These are phyloP conservation scores for Lacanobia wlatinum DNA, from an alignment of 2,888 invertebrate species.

Conservation along the genomic window DNA sequence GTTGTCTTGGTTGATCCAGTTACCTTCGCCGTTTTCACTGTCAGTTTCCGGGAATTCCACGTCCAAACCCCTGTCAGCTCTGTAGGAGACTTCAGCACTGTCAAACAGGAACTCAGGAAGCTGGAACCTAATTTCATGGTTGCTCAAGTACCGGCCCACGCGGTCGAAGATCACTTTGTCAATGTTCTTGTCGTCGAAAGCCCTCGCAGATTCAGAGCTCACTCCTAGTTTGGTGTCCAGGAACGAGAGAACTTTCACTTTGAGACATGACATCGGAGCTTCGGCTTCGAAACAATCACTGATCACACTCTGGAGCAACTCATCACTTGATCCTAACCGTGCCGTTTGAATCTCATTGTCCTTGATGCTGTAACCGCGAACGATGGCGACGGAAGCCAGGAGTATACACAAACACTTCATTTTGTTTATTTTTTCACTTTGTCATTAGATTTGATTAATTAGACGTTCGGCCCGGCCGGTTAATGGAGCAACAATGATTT, in stretches of 20 bases:
- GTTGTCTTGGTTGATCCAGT: slow-evolving; percentile 18
- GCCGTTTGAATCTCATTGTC: slow-evolving; percentile 91
- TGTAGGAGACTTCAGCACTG: slow-evolving; percentile 92
- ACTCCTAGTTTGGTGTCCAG: slow-evolving; percentile 93
- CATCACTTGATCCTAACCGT: slow-evolving; percentile 92
- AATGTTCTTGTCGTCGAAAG: slow-evolving; percentile 91
- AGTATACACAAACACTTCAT: slow-evolving; percentile 90
- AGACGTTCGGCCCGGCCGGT: slow-evolving; percentile 85
- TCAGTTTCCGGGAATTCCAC: slow-evolving; percentile 90
- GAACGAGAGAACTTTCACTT: slow-evolving; percentile 94
- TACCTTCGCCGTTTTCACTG: slow-evolving; percentile 91
- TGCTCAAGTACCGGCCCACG: slow-evolving; percentile 93
- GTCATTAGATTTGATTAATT: slow-evolving; percentile 88
- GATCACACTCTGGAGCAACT: slow-evolving; percentile 93
- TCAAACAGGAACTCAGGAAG: slow-evolving; percentile 94
- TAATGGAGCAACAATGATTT: slow-evolving; percentile 90
- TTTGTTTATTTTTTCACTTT: slow-evolving; percentile 78
- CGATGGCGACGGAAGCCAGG: slow-evolving; percentile 88
- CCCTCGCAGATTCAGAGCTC: slow-evolving; percentile 91
- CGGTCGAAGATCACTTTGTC: slow-evolving; percentile 95
- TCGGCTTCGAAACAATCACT: slow-evolving; percentile 93
- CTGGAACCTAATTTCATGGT: slow-evolving; percentile 94
- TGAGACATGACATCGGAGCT: slow-evolving; percentile 93
- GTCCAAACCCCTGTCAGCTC: slow-evolving; percentile 92
- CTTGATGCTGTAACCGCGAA: slow-evolving; percentile 87